These are phyloP conservation scores for Alethe castanea DNA, from an alignment of 2,113 vertebrate species.

Conservation along the genomic window DNA sequence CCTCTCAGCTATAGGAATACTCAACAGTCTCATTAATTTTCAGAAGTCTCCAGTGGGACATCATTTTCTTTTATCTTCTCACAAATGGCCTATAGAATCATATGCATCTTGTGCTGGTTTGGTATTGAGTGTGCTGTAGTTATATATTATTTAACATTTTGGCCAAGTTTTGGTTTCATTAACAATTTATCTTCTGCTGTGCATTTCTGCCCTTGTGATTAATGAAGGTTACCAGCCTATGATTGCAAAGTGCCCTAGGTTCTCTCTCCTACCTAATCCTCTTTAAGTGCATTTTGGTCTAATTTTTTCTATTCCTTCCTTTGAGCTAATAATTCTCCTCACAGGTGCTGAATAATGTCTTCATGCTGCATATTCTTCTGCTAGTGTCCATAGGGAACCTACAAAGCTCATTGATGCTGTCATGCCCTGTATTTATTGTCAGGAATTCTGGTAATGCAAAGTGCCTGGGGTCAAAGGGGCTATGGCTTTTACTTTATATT, in stretches of 20 bases:
- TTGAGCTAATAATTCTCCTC: background rate
- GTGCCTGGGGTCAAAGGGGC: background rate
- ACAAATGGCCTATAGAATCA: slow-evolving; percentile 6
- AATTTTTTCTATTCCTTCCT: background rate
- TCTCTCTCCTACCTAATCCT: slow-evolving; percentile 26
- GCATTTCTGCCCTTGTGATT: slow-evolving; percentile 4
- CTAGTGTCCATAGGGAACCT: background rate
- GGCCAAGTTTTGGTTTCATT: slow-evolving; percentile 17
- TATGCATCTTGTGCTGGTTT: slow-evolving; percentile 21
- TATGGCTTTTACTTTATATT: background rate
- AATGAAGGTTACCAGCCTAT: slow-evolving; percentile 1
- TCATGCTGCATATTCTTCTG: background rate
- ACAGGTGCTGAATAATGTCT: background rate
- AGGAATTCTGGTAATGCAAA: background rate
- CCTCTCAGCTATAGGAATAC: background rate
- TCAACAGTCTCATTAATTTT: slow-evolving; percentile 28
- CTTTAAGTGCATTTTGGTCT: background rate
- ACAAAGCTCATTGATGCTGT: background rate
- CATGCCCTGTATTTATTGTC: background rate
- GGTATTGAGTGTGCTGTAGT: background rate
- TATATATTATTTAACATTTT: slow-evolving; percentile 43
- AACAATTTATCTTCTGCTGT: background rate
- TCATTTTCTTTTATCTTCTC: slow-evolving; percentile 18
- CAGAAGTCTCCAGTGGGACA: background rate
- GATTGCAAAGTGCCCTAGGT: background rate